Conservation (phyloP, 2,888 invertebrate species). For the Entomobrya proxima region DNA sequence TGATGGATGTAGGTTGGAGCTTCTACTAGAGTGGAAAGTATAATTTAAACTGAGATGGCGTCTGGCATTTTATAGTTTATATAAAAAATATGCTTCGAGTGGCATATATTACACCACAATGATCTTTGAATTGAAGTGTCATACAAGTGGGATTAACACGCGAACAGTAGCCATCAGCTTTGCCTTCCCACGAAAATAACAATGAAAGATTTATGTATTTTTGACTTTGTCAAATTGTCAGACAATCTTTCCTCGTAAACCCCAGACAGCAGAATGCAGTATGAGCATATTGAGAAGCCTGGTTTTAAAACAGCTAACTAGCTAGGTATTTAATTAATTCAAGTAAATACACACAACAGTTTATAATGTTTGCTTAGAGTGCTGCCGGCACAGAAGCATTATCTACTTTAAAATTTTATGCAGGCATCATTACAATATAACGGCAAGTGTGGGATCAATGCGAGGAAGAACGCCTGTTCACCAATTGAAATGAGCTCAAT, state of each 20-base stretch:
- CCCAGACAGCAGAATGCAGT: too few species aligned
- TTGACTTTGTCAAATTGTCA: background rate
- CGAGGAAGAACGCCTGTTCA: background rate
- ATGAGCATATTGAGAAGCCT: too few species aligned
- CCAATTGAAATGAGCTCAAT: constrained; percentile 4
- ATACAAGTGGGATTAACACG: background rate
- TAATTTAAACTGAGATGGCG: too few species aligned
- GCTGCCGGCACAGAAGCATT: too few species aligned
- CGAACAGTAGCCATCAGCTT: background rate
- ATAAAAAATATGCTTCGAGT: too few species aligned
- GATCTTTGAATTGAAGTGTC: background rate
- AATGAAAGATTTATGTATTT: background rate
- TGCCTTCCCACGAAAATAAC: background rate
- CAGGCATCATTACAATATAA: background rate
- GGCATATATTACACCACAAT: background rate
- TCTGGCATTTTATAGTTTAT: too few species aligned
- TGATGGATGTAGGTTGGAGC: too few species aligned
- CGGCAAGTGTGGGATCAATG: background rate
- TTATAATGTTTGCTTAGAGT: too few species aligned
- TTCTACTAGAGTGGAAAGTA: too few species aligned
- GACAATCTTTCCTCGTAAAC: background rate
- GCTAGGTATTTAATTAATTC: too few species aligned
- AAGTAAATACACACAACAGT: too few species aligned
- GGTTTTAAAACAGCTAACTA: too few species aligned
- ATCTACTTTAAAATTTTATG: constrained; percentile 14